Evolutionary conservation across 2,113 vertebrate genomes (phyloP).

Genomic region (Raja brachyura): DNA sequence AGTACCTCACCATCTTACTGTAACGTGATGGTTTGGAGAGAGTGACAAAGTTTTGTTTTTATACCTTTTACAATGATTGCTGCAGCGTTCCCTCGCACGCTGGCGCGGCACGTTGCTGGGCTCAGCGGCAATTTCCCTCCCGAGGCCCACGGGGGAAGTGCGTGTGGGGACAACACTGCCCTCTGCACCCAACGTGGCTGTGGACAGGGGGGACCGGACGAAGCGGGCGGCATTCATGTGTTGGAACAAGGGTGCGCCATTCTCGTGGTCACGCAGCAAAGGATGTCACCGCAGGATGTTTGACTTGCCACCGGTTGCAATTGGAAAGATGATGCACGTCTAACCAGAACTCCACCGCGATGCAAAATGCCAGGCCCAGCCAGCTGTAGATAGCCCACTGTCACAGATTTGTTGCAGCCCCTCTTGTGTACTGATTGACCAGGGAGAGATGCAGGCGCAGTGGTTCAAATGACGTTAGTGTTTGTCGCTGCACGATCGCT

Average conservation of each 20-base stretch:
- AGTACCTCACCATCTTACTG: slow-evolving; percentile 44
- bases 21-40: not conserved
- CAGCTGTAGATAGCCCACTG: not conserved
- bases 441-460: not conserved
- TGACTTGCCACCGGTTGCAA: no score
- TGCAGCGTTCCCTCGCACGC: no score
- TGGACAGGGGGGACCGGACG: no score
- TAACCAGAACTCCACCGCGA: not conserved
- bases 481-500: no score
- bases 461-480: not conserved
- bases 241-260: not conserved
- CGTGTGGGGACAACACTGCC: not conserved
- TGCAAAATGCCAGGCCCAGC: not conserved
- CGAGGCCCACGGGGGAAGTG: no score
- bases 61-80: not conserved
- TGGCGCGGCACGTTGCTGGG: not conserved
- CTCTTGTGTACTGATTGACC: not conserved
- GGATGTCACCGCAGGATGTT: no score
- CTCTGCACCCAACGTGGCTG: not conserved
- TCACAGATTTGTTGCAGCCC: not conserved
- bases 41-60: not conserved
- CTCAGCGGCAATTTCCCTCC: no score
- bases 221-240: not conserved
- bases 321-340: not conserved
- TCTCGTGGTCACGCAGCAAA: not conserved